phyloP scores from a whole-genome alignment of 1,140 invertebrate genomes.

The Mercenaria mercenaria region DNA sequence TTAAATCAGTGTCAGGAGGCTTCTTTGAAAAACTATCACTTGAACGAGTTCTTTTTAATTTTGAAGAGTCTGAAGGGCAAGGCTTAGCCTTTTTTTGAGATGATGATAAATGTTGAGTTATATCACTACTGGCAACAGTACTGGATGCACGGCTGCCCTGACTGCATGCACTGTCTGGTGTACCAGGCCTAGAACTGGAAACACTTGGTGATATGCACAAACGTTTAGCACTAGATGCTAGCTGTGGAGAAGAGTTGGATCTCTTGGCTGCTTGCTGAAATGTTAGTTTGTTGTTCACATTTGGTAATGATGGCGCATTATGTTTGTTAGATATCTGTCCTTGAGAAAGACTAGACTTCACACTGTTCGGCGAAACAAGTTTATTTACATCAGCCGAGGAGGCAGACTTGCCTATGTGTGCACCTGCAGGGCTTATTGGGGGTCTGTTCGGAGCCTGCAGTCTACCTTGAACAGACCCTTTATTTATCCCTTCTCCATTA shows the following conservation, averaged over 20 bases:
- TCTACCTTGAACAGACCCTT: conserved; percentile 65
- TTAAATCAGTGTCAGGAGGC: conserved; percentile 14
- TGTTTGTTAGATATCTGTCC: conserved; percentile 50
- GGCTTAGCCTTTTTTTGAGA: not conserved
- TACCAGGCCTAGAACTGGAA: conserved; percentile 36
- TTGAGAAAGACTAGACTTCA: conserved; percentile 74
- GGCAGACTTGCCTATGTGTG: conserved; percentile 56
- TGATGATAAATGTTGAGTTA: not conserved
- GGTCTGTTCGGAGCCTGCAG: conserved; percentile 45
- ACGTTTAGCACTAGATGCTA: conserved; percentile 39
- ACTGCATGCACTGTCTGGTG: conserved; percentile 61
- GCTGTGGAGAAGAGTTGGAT: conserved; percentile 52
- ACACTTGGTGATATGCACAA: conserved; percentile 55
- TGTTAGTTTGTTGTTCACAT: conserved; percentile 40
- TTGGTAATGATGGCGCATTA: conserved; percentile 54
- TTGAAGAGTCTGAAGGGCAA: not conserved
- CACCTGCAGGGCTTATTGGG: conserved; percentile 64
- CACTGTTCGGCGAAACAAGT: conserved; percentile 60
- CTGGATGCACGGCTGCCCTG: conserved; percentile 34
- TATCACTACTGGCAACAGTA: conserved; percentile 30
- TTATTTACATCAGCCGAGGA: conserved; percentile 55
- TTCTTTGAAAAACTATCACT: conserved; percentile 31
- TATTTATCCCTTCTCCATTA: conserved; percentile 72
- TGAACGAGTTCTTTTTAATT: conserved; percentile 54
- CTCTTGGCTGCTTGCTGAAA: conserved; percentile 47